Base-by-base conservation (phyloP, 2,797 vertebrate species). In the Fundulus diaphanus region DNA sequence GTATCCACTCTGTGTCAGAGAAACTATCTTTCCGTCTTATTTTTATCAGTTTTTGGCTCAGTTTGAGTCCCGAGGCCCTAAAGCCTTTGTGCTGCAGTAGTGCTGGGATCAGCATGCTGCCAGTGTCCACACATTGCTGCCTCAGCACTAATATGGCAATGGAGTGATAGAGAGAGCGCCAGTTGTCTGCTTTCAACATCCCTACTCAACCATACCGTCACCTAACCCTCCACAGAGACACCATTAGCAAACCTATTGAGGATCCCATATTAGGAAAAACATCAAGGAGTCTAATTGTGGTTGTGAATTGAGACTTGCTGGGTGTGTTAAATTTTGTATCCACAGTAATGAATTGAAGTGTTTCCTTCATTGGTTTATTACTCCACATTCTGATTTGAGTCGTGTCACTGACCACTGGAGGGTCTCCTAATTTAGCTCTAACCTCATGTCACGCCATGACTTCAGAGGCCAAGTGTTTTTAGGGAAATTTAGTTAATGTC, bases 101-200 rank as follows among this genome's bases (percentile, higher is more conserved):
- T 95, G 94, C 94, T 95, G 87, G 90, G 83, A 93, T 95, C 94
- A 96, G 94, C 95, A 94, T 77, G 90, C 92, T 85, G 91, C 86
- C 88, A 86, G 76, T 91, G 88, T 93, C 88, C 92, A 90, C 90
- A 93, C 90, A 88, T 86, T 93, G 94, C 95, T 94, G 91, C 88
- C 92, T 95, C 94, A 95, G 94, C 94, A 93, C 90, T 93, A 94
- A 94, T 92, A 90, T 90, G 91, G 90, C 86, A 88, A 90, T 84
- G 88, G 92, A 92, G 90, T 89, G 88, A 92, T 91, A 91, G 91
- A 90, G 88, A 86, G 90, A 86, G 82, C 61, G 40, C 90, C 84
- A 82, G 84, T 90, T 90, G 89, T 91, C 86, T 92, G 91, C 89
- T 93, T 91, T 93, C 87, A 93, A 82, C 82, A 82, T 91, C 84